Evolutionary conservation across 2,888 invertebrate species (phyloP).

Genomic region (Plemyria rubiginata): DNA sequence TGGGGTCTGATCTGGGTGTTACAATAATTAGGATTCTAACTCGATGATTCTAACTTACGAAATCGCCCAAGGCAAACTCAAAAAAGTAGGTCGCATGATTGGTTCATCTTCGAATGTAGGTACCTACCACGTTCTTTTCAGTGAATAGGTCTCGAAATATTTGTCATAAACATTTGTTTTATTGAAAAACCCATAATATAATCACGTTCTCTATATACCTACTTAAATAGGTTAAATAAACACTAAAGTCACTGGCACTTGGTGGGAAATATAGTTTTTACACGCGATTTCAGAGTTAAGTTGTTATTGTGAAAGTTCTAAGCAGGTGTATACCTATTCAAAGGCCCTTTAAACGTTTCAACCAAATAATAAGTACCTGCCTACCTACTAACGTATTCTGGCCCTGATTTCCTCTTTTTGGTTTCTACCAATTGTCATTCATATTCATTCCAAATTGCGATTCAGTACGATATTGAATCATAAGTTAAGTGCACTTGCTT

Average conservation of each 20-base stretch:
- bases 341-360: neutral
- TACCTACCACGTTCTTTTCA: neutral
- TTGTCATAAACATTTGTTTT: neutral
- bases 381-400: neutral
- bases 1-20: too few species aligned
- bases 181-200: neutral
- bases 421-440: constrained; percentile 20
- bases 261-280: constrained; percentile 45
- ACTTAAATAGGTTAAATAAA: constrained; percentile 19
- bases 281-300: constrained; percentile 48
- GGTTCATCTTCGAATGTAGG: neutral
- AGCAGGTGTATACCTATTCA: neutral
- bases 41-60: neutral
- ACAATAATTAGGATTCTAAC: neutral
- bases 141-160: neutral
- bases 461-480: constrained; percentile 43
- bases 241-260: constrained; percentile 32
- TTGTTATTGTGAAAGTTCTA: constrained; percentile 17
- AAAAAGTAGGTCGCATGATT: neutral
- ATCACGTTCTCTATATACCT: constrained; percentile 29
- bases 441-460: constrained; percentile 23
- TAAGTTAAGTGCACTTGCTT: constrained; percentile 41
- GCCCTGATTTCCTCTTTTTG: neutral
- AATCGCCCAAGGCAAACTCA: neutral
- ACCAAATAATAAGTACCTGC: neutral